A percentile compares a stretch with the other conserved stretches of the same genome.
Evolutionary conservation across 2,888 invertebrate species (phyloP).

Genomic region (Catocala fraxini): DNA sequence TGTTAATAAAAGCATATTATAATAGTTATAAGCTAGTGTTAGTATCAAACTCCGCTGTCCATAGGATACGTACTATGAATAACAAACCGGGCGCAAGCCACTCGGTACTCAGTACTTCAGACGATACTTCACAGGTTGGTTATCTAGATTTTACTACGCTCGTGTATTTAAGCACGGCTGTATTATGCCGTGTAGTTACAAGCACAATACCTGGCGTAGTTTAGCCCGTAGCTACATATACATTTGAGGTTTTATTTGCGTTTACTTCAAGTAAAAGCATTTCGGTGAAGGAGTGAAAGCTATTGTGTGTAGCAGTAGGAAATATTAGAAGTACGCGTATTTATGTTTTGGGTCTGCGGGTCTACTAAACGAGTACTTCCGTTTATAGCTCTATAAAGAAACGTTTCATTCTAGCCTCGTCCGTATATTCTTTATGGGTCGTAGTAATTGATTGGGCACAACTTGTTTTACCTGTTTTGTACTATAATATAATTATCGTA

Average conservation of each 20-base stretch:
- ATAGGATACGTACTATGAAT: no score
- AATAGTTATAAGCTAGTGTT: no score
- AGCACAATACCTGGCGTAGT: no score
- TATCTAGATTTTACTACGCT: neutral
- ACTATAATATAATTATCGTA: conserved; percentile 35
- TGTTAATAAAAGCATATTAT: no score
- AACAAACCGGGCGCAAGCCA: neutral
- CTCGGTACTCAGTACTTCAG: conserved; percentile 2
- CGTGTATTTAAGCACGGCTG: neutral
- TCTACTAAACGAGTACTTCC: conserved; percentile 43
- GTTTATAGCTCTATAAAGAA: conserved; percentile 64
- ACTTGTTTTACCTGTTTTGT: conserved; percentile 48
- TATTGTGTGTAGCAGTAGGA: conserved; percentile 35
- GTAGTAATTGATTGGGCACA: conserved; percentile 62
- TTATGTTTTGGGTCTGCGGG: conserved; percentile 38
- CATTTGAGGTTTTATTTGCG: conserved; percentile 4
- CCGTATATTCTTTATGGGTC: conserved; percentile 59
- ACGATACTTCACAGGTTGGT: neutral
- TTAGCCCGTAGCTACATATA: neutral
- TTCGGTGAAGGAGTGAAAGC: conserved; percentile 25
- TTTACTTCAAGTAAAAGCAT: conserved; percentile 19
- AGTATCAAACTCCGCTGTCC: no score
- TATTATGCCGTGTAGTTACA: no score
- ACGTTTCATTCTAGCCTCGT: conserved; percentile 54
- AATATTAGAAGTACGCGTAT: conserved; percentile 42